Base-by-base conservation (phyloP, 1,140 invertebrate species). In the Anastrepha ludens region DNA sequence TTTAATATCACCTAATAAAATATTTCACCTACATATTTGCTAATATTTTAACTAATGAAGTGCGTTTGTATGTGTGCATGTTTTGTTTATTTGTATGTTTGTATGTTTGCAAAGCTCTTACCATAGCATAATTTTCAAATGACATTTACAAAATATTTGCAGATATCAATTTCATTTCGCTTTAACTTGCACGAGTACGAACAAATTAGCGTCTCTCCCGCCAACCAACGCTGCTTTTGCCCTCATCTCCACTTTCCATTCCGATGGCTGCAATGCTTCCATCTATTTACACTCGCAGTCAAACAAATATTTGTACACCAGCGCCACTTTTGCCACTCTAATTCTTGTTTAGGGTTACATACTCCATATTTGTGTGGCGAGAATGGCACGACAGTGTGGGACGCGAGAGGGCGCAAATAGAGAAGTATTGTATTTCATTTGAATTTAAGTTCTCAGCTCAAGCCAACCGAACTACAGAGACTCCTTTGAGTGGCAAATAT, bases 241-340 rank as follows among this genome's bases (percentile, higher is more conserved):
- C 17, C 4, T 44, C 1, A 15, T 67, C 39, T 41, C 13, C 39
- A 15, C 41, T 11, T 74, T 17, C 15, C 41, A 74, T 74, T 47
- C 15, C 67, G 15, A 44, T 17, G 41, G 13, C 41, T 74, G 11
- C 64, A 0, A 44, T 17, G 41, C 44, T n/a, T 74, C 39, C 64
- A 0, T 67, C 20, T n/a, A 64, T 4, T 2, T 9, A 67, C 29
- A 41, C 29, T 39, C 9, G 13, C 39, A 41, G 4, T 0, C 39
- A 74, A 0, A 74, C 15, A 74, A 47, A 74, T 74, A 74, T 74
- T 74, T 74, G 15, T n/a, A 44, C 67, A 74, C 13, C 67, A 74
- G 6, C 67, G 67, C 39, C 67, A 74, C 41, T 47, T 74, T 44
- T 74, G 67, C 41, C 67, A 74, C 44, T 74, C 44, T 41, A 74